These are phyloP conservation scores for Eupithecia abbreviata DNA, from an alignment of 2,888 invertebrate species.

Conservation along the genomic window DNA sequence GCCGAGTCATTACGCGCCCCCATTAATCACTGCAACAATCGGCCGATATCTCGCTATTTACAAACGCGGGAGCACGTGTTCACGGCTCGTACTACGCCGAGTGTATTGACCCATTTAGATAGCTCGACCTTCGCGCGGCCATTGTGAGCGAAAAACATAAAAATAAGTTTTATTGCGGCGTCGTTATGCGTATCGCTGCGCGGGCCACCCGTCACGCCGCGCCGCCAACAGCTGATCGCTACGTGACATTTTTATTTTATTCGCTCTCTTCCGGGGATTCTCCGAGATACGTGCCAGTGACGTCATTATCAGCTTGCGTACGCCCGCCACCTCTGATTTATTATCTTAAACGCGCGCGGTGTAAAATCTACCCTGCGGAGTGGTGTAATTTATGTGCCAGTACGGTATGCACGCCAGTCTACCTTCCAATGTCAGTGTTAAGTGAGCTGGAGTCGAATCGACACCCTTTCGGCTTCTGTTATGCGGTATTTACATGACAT, in stretches of 20 bases:
- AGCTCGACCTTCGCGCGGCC: constrained; percentile 84
- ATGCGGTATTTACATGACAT: constrained; percentile 22
- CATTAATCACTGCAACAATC: constrained; percentile 84
- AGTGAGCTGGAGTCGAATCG: constrained; percentile 53
- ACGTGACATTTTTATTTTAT: constrained; percentile 85
- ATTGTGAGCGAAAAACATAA: constrained; percentile 85
- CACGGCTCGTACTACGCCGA: constrained; percentile 81
- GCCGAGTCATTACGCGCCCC: constrained; percentile 82
- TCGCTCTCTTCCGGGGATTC: constrained; percentile 82
- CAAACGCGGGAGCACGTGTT: constrained; percentile 83
- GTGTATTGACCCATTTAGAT: constrained; percentile 85
- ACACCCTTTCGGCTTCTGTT: constrained; percentile 47
- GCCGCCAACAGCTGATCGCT: constrained; percentile 82
- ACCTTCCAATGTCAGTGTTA: constrained; percentile 63
- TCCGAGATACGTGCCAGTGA: constrained; percentile 82
- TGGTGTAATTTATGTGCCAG: constrained; percentile 66
- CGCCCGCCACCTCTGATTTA: constrained; percentile 75
- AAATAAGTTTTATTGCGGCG: constrained; percentile 84
- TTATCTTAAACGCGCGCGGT: constrained; percentile 70
- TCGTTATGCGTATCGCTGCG: constrained; percentile 82
- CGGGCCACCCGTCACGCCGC: constrained; percentile 71
- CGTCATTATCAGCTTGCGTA: constrained; percentile 78
- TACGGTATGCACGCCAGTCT: constrained; percentile 49
- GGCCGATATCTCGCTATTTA: constrained; percentile 84
- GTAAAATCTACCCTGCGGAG: constrained; percentile 62